Evolutionary conservation across 2,888 invertebrate species (phyloP).

Genomic region (Vandiemenella viatica): DNA sequence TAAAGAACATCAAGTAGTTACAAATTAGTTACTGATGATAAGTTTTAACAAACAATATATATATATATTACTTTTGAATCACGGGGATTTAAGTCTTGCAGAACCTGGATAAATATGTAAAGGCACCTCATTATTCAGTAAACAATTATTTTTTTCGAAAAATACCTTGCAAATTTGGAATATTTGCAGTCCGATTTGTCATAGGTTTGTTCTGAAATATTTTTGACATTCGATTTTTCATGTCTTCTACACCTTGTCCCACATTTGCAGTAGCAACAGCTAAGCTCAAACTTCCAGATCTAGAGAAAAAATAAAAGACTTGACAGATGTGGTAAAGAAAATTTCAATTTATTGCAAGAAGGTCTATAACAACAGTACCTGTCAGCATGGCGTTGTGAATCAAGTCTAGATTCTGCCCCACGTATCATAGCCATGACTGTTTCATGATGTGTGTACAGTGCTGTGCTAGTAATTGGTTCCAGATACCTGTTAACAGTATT

Average conservation of each 20-base stretch:
- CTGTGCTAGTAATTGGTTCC: slow-evolving; percentile 32
- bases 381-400: slow-evolving; percentile 16
- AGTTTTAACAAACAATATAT: too few relatives aligned
- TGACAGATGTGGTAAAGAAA: background rate
- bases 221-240: slow-evolving; percentile 42
- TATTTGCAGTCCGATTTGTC: slow-evolving; percentile 23
- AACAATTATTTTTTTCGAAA: slow-evolving; percentile 30
- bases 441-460: slow-evolving; percentile 33
- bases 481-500: slow-evolving; percentile 27
- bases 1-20: too few relatives aligned
- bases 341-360: background rate
- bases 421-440: slow-evolving; percentile 35
- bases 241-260: slow-evolving; percentile 41
- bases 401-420: slow-evolving; percentile 35
- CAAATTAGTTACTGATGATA: too few relatives aligned
- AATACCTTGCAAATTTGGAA: slow-evolving; percentile 30
- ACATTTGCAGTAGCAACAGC: slow-evolving; percentile 29
- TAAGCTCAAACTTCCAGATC: slow-evolving; percentile 23
- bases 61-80: too few relatives aligned
- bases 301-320: slow-evolving; percentile 1
- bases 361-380: slow-evolving; percentile 1
- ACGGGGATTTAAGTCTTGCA: too few relatives aligned
- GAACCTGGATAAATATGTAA: too few relatives aligned
- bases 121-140: too few relatives aligned
- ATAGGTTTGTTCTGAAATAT: slow-evolving; percentile 34